Evolutionary conservation across 2,113 vertebrate genomes (phyloP).

Genomic region (Catharus fuscescens): DNA sequence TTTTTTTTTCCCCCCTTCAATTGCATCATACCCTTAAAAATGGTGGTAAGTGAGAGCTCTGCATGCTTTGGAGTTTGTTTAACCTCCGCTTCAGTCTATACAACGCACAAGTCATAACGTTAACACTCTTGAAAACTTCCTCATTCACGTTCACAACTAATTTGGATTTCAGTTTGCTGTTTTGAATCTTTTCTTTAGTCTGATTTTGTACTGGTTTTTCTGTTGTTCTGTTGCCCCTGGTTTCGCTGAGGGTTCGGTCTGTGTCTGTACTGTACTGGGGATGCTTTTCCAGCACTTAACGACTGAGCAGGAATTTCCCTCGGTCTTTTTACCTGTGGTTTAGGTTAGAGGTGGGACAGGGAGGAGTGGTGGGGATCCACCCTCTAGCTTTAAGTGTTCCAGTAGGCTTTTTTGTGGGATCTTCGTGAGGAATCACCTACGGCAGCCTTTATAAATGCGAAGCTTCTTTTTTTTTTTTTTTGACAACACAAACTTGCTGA

Average conservation of each 20-base stretch:
- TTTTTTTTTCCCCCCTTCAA: conserved; percentile 83
- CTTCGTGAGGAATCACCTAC: background rate
- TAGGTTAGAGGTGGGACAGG: background rate
- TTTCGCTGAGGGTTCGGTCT: conserved; percentile 56
- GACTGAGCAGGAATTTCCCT: background rate
- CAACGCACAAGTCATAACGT: conserved; percentile 83
- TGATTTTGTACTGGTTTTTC: conserved; percentile 70
- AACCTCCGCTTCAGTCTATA: conserved; percentile 88
- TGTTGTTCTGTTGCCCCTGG: conserved; percentile 73
- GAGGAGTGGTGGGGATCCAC: background rate
- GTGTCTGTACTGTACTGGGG: conserved; percentile 69
- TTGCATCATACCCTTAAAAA: conserved; percentile 93
- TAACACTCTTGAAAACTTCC: conserved; percentile 78
- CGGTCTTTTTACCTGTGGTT: background rate
- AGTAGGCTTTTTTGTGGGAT: conserved; percentile 5
- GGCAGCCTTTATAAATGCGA: background rate
- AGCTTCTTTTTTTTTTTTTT: background rate
- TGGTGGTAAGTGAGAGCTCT: conserved; percentile 96
- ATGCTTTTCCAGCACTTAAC: background rate
- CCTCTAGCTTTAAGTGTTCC: background rate
- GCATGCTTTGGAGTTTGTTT: conserved; percentile 95
- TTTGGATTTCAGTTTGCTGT: conserved; percentile 84
- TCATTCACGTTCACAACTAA: conserved; percentile 85
- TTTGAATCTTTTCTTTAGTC: conserved; percentile 75
- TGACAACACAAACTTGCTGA: background rate